phyloP scores from a whole-genome alignment of 2,113 vertebrate genomes.

The Lepus americanus region DNA sequence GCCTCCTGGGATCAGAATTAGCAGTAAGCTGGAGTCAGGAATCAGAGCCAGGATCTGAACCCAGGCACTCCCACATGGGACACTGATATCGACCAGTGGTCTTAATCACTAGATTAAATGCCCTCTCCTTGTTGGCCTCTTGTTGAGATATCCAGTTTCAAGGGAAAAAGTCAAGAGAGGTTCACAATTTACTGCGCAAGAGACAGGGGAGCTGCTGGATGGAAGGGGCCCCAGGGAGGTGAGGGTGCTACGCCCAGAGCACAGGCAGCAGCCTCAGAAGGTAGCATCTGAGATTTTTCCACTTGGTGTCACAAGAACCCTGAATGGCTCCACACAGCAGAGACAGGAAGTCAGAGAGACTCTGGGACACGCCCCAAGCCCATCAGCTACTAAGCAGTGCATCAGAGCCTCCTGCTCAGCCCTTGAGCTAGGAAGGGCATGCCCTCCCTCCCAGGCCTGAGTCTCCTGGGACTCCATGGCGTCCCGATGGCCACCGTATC shows the following conservation, averaged over 20 bases:
- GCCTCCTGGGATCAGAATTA: too few relatives aligned
- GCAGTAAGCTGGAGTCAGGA: too few relatives aligned
- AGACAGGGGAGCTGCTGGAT: not conserved
- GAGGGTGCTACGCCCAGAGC: not conserved
- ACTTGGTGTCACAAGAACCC: not conserved
- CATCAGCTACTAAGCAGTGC: not conserved
- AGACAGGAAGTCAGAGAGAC: not conserved
- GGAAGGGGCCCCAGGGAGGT: not conserved
- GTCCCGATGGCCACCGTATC: not conserved
- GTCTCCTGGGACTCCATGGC: not conserved
- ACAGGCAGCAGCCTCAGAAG: not conserved
- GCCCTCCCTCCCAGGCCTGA: not conserved
- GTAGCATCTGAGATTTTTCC: not conserved
- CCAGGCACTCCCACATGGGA: too few relatives aligned
- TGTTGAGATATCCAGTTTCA: not conserved
- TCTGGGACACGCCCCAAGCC: too few relatives aligned
- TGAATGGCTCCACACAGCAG: not conserved
- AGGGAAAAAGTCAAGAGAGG: not conserved
- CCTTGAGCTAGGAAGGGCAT: too few relatives aligned
- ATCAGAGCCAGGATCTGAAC: too few relatives aligned
- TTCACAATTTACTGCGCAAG: not conserved
- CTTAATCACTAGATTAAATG: too few relatives aligned
- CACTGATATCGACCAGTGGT: too few relatives aligned
- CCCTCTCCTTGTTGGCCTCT: not conserved
- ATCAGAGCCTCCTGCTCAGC: fast-evolving